These are phyloP conservation scores for Drosophila pruinosa DNA, from an alignment of 1,140 invertebrate species.

Conservation along the genomic window DNA sequence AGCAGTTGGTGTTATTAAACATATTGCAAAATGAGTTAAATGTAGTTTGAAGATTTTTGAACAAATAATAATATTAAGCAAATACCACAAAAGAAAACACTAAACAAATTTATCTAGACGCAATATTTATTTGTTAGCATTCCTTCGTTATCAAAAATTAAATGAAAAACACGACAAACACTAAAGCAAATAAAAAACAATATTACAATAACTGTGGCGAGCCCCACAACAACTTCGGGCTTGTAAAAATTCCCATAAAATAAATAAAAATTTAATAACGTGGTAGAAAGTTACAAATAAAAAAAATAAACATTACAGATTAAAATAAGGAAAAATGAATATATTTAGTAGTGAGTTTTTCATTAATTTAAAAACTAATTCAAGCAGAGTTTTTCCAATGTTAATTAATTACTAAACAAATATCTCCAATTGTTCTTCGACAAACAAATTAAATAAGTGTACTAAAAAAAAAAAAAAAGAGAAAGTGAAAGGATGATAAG, in stretches of 20 bases:
- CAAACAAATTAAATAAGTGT: constrained; percentile 79
- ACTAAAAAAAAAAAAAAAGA: constrained; percentile 46
- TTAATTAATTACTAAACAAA: constrained; percentile 57
- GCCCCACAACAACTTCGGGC: constrained; percentile 57
- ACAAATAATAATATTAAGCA: constrained; percentile 62
- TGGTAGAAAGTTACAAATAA: constrained; percentile 69
- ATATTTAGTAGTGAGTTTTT: constrained; percentile 73
- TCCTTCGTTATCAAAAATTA: constrained; percentile 49
- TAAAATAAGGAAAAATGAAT: constrained; percentile 36
- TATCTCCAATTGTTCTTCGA: constrained; percentile 70
- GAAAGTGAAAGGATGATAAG: neutral
- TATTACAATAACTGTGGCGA: constrained; percentile 82
- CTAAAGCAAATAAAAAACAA: constrained; percentile 69
- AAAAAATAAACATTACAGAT: constrained; percentile 31
- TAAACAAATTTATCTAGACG: constrained; percentile 59
- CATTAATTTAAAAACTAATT: constrained; percentile 62
- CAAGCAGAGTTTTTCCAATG: constrained; percentile 59
- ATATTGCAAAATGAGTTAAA: constrained; percentile 61
- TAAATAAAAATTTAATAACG: constrained; percentile 48
- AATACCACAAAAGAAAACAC: constrained; percentile 24
- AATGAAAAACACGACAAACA: constrained; percentile 44
- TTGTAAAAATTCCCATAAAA: constrained; percentile 43
- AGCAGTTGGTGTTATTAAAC: constrained; percentile 67
- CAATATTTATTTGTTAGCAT: constrained; percentile 60
- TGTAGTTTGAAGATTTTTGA: constrained; percentile 63